Evolutionary conservation across 2,888 invertebrate genomes (phyloP).

Genomic region (Sepioteuthis lessoniana): DNA sequence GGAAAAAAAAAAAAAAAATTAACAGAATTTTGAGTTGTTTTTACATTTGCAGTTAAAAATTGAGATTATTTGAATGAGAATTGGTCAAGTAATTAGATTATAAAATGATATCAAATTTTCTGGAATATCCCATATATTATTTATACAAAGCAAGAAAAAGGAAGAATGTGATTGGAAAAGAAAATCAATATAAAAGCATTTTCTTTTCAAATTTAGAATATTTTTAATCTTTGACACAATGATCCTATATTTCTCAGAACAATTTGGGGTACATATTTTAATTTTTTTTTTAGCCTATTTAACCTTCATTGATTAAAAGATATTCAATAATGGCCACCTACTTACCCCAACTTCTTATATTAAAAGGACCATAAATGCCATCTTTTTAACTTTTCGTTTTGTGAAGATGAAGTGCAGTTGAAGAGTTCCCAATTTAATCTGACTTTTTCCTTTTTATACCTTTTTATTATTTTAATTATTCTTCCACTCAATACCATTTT

Average conservation of each 20-base stretch:
- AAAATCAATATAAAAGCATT: background rate
- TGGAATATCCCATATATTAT: no score
- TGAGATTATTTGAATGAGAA: no score
- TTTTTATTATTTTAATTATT: background rate
- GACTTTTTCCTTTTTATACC: background rate
- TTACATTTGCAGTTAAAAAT: no score
- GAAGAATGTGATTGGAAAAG: background rate
- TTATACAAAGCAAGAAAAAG: no score
- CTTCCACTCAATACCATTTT: background rate
- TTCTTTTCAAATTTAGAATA: background rate
- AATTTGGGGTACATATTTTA: background rate
- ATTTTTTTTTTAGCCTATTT: background rate
- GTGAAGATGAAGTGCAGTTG: background rate
- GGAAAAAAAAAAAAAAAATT: no score
- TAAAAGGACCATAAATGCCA: no score
- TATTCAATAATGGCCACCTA: no score
- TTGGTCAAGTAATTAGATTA: no score
- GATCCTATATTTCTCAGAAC: background rate
- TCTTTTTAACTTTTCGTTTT: no score
- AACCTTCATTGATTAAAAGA: background rate
- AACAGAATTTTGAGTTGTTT: no score
- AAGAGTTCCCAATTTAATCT: background rate
- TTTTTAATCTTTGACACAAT: background rate
- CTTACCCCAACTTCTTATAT: no score
- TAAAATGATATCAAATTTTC: no score